Evolutionary conservation across 2,888 invertebrate species (phyloP).

Genomic region (Furcula furcula): DNA sequence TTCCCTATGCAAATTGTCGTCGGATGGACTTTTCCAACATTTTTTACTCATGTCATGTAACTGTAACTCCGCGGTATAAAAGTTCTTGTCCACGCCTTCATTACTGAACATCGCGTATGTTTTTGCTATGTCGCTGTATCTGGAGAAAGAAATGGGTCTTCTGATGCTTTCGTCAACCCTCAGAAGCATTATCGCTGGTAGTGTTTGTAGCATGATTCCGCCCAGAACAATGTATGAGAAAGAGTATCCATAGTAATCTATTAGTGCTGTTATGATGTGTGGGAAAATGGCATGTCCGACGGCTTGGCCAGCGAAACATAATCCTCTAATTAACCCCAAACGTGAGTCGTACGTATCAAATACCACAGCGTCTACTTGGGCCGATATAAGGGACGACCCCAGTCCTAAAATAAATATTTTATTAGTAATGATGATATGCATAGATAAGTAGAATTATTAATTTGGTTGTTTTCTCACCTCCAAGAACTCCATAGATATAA

Average conservation of each 20-base stretch:
- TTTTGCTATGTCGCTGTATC: constrained; percentile 64
- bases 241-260: constrained; percentile 61
- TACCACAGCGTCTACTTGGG: constrained; percentile 72
- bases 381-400: constrained; percentile 69
- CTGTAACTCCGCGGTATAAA: constrained; percentile 62
- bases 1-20: constrained; percentile 57
- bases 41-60: constrained; percentile 66
- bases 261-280: constrained; percentile 62
- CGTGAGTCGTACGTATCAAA: constrained; percentile 73
- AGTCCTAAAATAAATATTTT: too few species aligned
- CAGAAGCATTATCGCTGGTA: constrained; percentile 64
- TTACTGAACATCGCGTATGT: constrained; percentile 64
- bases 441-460: not conserved
- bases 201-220: constrained; percentile 65
- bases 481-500: constrained; percentile 58
- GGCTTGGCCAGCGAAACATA: constrained; percentile 71
- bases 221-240: constrained; percentile 59
- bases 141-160: constrained; percentile 56
- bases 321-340: constrained; percentile 56
- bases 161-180: constrained; percentile 50
- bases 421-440: constrained; percentile 1
- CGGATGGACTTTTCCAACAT: constrained; percentile 75
- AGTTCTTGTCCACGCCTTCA: constrained; percentile 44
- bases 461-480: constrained; percentile 43
- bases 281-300: constrained; percentile 70